Percentiles rank a stretch among this genome's conserved stretches.
Evolutionary conservation across 1,140 invertebrate genomes (phyloP).

Genomic region (Capitella teleta): DNA sequence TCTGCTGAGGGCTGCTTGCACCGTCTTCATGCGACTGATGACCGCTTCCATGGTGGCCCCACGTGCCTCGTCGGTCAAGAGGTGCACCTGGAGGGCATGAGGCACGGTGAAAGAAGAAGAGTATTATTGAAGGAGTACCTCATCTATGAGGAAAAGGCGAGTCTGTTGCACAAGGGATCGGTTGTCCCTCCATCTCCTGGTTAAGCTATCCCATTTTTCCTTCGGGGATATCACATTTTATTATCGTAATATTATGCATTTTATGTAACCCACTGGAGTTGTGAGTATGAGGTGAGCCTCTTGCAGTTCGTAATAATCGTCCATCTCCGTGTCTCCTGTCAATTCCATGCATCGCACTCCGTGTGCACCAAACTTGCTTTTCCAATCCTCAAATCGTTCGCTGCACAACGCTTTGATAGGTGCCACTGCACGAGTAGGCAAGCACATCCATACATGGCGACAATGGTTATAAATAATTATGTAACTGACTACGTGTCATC

Average conservation of each 20-base stretch:
- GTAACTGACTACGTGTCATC: too few relatives aligned
- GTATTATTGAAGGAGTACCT: too few relatives aligned
- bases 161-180: conserved; percentile 51
- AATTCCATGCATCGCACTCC: conserved; percentile 56
- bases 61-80: conserved; percentile 56
- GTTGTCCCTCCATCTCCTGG: conserved; percentile 59
- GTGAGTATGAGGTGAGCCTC: conserved; percentile 56
- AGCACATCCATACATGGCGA: neutral
- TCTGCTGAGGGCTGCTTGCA: conserved; percentile 24
- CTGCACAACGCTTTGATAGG: conserved; percentile 68
- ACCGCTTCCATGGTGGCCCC: conserved; percentile 69
- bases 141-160: conserved; percentile 68
- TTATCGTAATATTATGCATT: too few relatives aligned
- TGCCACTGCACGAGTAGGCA: conserved; percentile 51
- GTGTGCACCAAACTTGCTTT: conserved; percentile 53
- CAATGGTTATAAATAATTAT: too few relatives aligned
- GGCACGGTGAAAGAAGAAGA: too few relatives aligned
- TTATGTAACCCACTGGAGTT: conserved; percentile 52
- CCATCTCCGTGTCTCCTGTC: conserved; percentile 61
- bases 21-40: conserved; percentile 62
- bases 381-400: conserved; percentile 61
- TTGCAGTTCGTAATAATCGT: conserved; percentile 47
- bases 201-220: conserved; percentile 74
- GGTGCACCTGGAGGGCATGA: conserved; percentile 45
- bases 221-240: conserved; percentile 18